Conservation (phyloP, 2,113 vertebrate genomes). For the Benitochromis conjunctus region DNA sequence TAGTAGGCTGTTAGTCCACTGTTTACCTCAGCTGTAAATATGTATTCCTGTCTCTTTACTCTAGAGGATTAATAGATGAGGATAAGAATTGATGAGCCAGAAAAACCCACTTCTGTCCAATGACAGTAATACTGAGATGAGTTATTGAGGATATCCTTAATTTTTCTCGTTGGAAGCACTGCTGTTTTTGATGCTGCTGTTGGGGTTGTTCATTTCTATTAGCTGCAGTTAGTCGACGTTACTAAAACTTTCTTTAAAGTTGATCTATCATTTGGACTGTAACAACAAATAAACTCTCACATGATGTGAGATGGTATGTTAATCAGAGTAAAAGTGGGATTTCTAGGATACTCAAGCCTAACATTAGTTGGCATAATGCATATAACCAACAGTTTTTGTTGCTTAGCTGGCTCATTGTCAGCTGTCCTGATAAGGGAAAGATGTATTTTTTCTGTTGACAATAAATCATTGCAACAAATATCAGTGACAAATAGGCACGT, state of each 20-base stretch:
- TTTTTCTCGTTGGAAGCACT: neutral
- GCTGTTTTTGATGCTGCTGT: neutral
- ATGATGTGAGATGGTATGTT: neutral
- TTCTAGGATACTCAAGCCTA: neutral
- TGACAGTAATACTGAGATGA: neutral
- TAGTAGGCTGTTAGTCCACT: neutral
- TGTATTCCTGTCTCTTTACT: neutral
- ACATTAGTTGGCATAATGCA: neutral
- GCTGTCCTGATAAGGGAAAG: too few relatives aligned
- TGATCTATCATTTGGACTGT: neutral
- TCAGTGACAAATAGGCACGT: too few relatives aligned
- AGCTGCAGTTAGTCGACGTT: neutral
- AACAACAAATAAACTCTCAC: neutral
- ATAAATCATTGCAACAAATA: too few relatives aligned
- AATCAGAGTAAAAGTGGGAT: neutral
- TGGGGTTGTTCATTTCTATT: neutral
- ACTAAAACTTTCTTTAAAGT: neutral
- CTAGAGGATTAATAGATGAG: neutral
- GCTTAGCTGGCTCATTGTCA: too few relatives aligned
- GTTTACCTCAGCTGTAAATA: neutral
- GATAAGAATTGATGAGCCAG: neutral
- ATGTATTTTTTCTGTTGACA: too few relatives aligned
- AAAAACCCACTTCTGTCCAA: neutral
- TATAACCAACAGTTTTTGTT: rapidly evolving
- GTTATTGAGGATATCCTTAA: neutral